phyloP scores from a whole-genome alignment of 2,113 vertebrate genomes.

The Otis tarda region DNA sequence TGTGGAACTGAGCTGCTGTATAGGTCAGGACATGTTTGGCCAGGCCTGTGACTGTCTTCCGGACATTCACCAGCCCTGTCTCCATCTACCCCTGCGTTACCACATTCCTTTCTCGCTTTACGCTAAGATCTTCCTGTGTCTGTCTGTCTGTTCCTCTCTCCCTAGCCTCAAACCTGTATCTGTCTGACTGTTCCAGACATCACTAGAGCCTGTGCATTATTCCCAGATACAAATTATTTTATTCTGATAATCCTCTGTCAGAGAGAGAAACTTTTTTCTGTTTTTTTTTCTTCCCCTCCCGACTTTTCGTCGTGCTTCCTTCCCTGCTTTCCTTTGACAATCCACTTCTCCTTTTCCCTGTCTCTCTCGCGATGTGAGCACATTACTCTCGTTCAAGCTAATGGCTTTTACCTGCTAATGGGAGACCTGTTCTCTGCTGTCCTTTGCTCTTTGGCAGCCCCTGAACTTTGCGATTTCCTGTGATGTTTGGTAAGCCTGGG shows the following conservation, averaged over 20 bases:
- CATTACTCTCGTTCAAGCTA: neutral
- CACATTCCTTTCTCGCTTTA: conserved; percentile 17
- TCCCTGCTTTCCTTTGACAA: neutral
- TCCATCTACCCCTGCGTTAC: neutral
- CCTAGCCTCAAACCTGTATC: neutral
- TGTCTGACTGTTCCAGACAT: neutral
- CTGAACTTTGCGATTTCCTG: conserved; percentile 45
- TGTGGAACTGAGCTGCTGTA: neutral
- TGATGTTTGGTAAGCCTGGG: conserved; percentile 21
- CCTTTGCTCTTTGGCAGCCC: conserved; percentile 27
- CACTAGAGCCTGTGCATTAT: neutral
- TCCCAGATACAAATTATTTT: neutral
- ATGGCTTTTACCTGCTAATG: conserved; percentile 56
- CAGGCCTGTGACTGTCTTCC: neutral
- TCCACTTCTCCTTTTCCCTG: neutral
- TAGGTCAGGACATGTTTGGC: neutral
- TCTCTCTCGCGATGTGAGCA: neutral
- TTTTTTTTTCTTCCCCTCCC: neutral
- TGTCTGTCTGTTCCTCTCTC: neutral
- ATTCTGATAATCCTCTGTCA: neutral
- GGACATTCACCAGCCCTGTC: neutral
- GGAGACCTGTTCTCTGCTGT: neutral
- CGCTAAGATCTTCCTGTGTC: neutral
- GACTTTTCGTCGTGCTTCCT: neutral
- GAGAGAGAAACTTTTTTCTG: neutral